A percentile compares a stretch with the other conserved stretches of the same genome.
Evolutionary conservation across 2,888 invertebrate species (phyloP).

Genomic region (Pammene aurita): DNA sequence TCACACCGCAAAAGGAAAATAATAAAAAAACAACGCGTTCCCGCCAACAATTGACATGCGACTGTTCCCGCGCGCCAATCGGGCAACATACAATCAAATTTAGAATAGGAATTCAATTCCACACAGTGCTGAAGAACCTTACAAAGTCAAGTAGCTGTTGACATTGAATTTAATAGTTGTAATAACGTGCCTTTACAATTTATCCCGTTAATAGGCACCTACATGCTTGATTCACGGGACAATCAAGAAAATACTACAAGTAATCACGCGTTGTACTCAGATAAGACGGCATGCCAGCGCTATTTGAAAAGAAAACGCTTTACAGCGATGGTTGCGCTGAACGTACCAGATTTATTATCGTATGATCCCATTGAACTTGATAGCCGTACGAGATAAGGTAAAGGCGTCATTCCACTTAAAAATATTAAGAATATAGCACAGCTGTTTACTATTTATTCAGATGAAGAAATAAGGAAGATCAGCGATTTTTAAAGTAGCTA

Average conservation of each 20-base stretch:
- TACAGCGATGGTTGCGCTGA: conserved; percentile 33
- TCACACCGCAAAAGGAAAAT: conserved; percentile 54
- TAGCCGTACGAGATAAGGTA: conserved; percentile 27
- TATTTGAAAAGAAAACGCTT: not conserved
- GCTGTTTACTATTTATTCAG: not conserved
- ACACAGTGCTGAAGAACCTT: conserved; percentile 41
- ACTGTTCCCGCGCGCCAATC: conserved; percentile 56
- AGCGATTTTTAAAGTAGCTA: no score
- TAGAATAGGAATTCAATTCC: conserved; percentile 45
- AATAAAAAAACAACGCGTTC: conserved; percentile 57
- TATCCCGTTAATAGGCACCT: conserved; percentile 44
- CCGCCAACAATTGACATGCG: conserved; percentile 64
- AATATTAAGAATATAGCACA: conserved; percentile 6
- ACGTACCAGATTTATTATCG: conserved; percentile 21
- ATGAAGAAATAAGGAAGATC: no score
- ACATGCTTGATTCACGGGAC: conserved; percentile 46
- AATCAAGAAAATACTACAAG: conserved; percentile 30
- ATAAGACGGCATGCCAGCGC: conserved; percentile 8
- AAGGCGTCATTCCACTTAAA: conserved; percentile 24
- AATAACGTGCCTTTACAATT: conserved; percentile 43
- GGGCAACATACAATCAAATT: conserved; percentile 44
- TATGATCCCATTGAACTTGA: conserved; percentile 40
- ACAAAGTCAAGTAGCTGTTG: conserved; percentile 37
- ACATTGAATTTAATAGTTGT: conserved; percentile 36
- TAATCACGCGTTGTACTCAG: conserved; percentile 13